Base-by-base conservation (phyloP, 1,140 invertebrate species). In the Eubasilissa regina region DNA sequence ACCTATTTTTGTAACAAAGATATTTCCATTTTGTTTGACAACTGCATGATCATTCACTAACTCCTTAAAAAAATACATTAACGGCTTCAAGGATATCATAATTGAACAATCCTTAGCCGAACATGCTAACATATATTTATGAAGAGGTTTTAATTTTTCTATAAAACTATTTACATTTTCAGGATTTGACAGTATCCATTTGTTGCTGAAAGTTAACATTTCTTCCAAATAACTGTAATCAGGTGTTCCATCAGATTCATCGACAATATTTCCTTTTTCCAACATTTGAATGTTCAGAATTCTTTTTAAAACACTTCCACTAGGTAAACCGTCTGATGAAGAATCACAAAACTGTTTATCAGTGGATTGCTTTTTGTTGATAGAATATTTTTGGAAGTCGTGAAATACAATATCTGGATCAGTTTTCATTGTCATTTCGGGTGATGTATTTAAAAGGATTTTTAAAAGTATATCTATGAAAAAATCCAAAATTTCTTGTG, bases 61-160 rank as follows among this genome's bases (percentile, higher is more conserved):
- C 86, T 82, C 47, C 25, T 55, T 79, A 68, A 84, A 80, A 21
- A 75, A 73, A 75, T 80, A 76, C 48, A 43, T 48, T 51, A 85
- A 45, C n/a, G 81, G 68, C 21, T 86, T 82, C 55, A 89, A 86
- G 25, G 85, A 84, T 60, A 90, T 86, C 89, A 90, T 90, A 9
- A 89, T 84, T 8, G 89, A 90, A 75, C 88, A 88, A 72, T 90
- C 88, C 83, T 87, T 88, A 15, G 86, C 86, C 10, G 88, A 80
- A 58, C 87, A 86, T 35, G 87, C 87, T 83, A 90, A 85, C 19
- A 88, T 66, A 74, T 84, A 84, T 60, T 82, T 82, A 60, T 82
- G 81, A 11, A 84, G 15, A 21, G 58, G 45, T 45, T 60, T 45
- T n/a, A 51, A 51, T 13, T 75, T 47, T 45, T 66, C 35, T n/a